phyloP scores from a whole-genome alignment of 2,888 invertebrate genomes.

The Apeira syringaria region DNA sequence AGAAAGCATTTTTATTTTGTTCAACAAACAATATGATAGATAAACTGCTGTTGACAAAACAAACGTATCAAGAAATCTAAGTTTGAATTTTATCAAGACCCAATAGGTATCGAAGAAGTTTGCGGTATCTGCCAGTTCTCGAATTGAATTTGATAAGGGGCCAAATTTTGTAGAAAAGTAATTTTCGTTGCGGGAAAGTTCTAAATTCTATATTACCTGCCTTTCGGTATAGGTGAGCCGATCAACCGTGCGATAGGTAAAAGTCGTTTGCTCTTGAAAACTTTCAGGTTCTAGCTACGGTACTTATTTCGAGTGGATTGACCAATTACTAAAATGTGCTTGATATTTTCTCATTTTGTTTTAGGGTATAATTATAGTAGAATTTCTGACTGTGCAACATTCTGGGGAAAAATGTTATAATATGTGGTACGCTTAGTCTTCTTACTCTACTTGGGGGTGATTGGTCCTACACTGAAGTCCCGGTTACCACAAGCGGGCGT shows the following conservation, averaged over 20 bases:
- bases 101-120: conserved; percentile 48
- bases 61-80: conserved; percentile 26
- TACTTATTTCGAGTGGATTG: conserved; percentile 17
- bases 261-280: conserved; percentile 34
- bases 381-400: background rate
- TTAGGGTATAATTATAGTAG: background rate
- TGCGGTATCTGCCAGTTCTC: conserved; percentile 44
- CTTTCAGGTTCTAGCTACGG: conserved; percentile 24
- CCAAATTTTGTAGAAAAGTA: conserved; percentile 52
- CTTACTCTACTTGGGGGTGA: no score
- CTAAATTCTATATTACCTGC: conserved; percentile 48
- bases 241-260: conserved; percentile 44
- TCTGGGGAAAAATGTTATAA: no score
- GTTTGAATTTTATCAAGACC: conserved; percentile 36
- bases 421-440: no score
- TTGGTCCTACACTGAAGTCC: no score
- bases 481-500: no score
- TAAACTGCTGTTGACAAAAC: conserved; percentile 20
- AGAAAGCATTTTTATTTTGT: no score
- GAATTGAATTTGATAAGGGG: conserved; percentile 59
- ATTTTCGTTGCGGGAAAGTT: conserved; percentile 48
- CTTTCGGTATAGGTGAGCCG: conserved; percentile 43
- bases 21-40: conserved; percentile 6
- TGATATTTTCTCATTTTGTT: background rate
- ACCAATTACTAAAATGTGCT: conserved; percentile 12